phyloP scores from a whole-genome alignment of 1,140 invertebrate species.

The Pseudomyrmex flavicornis region DNA sequence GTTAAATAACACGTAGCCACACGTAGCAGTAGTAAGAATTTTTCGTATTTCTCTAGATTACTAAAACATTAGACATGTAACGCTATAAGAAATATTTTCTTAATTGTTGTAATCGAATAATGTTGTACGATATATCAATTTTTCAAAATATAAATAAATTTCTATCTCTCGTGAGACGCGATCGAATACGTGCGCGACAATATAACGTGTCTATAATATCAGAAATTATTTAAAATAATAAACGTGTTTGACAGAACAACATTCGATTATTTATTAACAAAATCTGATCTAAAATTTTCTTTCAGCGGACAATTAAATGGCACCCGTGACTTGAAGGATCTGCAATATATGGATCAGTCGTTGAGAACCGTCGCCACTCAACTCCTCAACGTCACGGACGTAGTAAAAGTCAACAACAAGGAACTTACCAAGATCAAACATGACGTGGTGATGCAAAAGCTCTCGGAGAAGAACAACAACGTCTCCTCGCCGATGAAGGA shows the following conservation, averaged over 20 bases:
- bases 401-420: constrained; percentile 44
- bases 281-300: constrained; percentile 39
- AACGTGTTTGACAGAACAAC: not conserved
- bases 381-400: constrained; percentile 78
- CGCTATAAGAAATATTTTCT: not conserved
- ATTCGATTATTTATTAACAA: not conserved
- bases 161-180: not conserved
- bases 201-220: not conserved
- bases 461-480: constrained; percentile 7
- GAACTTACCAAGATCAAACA: constrained; percentile 9
- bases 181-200: not conserved
- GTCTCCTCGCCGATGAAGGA: constrained; percentile 27
- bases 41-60: not conserved
- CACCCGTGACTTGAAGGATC: constrained; percentile 75
- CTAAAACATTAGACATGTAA: not conserved
- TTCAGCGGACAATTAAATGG: constrained; percentile 57
- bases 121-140: too few species aligned
- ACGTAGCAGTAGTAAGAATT: not conserved
- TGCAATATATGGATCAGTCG: constrained; percentile 82
- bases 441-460: not conserved
- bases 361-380: constrained; percentile 83
- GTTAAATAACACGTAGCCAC: not conserved
- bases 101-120: not conserved
- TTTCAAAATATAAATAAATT: not conserved
- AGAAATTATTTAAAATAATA: not conserved